phyloP scores from a whole-genome alignment of 2,888 invertebrate genomes.

The Brachyptera risi region DNA sequence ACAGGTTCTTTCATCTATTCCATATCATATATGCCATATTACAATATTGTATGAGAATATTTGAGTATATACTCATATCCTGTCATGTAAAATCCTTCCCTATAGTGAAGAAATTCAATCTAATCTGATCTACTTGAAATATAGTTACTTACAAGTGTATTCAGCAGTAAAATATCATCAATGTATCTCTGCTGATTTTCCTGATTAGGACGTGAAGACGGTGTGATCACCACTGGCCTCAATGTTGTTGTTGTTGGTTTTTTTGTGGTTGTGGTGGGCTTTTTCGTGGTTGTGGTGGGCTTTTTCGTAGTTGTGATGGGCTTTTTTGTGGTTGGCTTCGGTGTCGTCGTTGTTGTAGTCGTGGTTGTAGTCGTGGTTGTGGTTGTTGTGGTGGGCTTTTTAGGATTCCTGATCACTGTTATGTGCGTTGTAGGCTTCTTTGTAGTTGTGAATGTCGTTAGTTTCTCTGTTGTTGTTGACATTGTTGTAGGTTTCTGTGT shows the following conservation, averaged over 20 bases:
- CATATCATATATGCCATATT: too few relatives aligned
- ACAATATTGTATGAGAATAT: too few relatives aligned
- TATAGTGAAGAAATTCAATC: too few relatives aligned
- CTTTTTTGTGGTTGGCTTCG: conserved; percentile 26
- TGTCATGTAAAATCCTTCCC: too few relatives aligned
- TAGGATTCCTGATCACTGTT: too few relatives aligned
- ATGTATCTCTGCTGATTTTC: not conserved
- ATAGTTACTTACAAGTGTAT: conserved; percentile 10
- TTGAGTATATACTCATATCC: too few relatives aligned
- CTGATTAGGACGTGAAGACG: too few relatives aligned
- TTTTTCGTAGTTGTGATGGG: conserved; percentile 11
- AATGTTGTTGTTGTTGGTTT: conserved; percentile 36
- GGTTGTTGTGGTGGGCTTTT: conserved; percentile 18
- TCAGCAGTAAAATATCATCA: conserved; percentile 10
- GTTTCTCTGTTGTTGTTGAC: conserved; percentile 35
- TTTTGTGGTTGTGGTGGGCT: conserved; percentile 34
- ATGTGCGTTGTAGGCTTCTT: conserved; percentile 19
- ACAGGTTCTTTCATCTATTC: too few relatives aligned
- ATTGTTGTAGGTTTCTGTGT: conserved; percentile 20
- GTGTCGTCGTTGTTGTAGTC: conserved; percentile 25
- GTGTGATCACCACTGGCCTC: conserved; percentile 27
- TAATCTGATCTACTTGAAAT: too few relatives aligned
- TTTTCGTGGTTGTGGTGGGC: conserved; percentile 28
- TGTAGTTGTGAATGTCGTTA: conserved; percentile 33
- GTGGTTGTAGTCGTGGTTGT: conserved; percentile 31